These are phyloP conservation scores for Chrysochloris asiatica DNA, from an alignment of 2,113 vertebrate genomes.

Conservation along the genomic window DNA sequence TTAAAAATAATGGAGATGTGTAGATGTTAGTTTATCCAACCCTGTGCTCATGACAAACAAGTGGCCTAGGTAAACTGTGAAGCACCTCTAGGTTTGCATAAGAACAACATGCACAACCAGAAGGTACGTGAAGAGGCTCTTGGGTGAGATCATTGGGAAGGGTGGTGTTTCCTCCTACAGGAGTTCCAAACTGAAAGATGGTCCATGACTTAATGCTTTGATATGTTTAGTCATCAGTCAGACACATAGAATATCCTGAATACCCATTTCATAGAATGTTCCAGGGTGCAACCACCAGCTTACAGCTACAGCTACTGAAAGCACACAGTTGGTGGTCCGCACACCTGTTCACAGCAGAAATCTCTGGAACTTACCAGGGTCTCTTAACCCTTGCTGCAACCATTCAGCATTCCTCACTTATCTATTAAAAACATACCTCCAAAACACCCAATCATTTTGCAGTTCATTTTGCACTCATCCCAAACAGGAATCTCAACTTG, in stretches of 20 bases:
- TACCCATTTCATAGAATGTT: neutral
- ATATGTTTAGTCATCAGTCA: neutral
- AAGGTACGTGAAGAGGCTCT: neutral
- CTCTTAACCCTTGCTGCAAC: neutral
- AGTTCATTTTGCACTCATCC: neutral
- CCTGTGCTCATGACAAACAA: neutral
- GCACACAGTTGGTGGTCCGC: accelerated
- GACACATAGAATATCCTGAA: neutral
- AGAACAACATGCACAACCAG: accelerated
- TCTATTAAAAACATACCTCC: neutral
- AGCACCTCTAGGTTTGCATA: neutral
- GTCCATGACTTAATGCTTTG: neutral
- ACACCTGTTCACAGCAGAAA: neutral
- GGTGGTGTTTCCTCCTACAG: neutral
- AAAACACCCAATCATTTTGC: neutral
- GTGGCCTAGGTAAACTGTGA: neutral
- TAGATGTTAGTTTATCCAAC: neutral
- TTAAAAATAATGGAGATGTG: neutral
- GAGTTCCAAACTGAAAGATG: neutral
- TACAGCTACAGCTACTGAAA: too few relatives aligned
- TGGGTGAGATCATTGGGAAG: neutral
- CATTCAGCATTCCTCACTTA: neutral
- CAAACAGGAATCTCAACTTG: neutral
- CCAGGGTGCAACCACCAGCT: neutral
- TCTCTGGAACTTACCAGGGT: neutral